Percentiles rank a stretch among this genome's conserved stretches.
Conservation (phyloP, 2,797 vertebrate genomes). For the Bovichtus diacanthus region DNA sequence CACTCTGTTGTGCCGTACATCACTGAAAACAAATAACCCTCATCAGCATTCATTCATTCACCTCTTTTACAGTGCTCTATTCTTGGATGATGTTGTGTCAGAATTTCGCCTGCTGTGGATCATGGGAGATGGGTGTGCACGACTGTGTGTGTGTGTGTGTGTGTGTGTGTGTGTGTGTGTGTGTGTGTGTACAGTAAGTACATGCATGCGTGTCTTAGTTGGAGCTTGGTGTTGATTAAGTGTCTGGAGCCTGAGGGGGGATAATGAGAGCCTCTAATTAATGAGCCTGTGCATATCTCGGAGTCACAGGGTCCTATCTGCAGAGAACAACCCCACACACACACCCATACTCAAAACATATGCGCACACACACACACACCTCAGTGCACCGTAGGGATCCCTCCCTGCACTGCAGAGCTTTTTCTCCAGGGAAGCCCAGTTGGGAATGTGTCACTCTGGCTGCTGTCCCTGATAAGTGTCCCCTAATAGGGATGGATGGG, state of each 20-base stretch:
- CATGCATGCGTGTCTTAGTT: constrained; percentile 69
- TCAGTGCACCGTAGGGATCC: constrained; percentile 59
- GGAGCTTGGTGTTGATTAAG: constrained; percentile 83
- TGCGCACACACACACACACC: constrained; percentile 50
- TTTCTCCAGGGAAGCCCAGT: constrained; percentile 75
- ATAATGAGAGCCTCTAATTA: constrained; percentile 87
- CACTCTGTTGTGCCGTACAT: constrained; percentile 74
- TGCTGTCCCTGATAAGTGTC: constrained; percentile 76
- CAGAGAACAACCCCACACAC: constrained; percentile 61
- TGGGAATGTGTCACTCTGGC: constrained; percentile 76
- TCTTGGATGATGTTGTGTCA: constrained; percentile 76
- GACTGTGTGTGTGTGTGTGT: constrained; percentile 4
- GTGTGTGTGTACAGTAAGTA: constrained; percentile 14
- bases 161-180: constrained; percentile 19
- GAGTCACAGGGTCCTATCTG: constrained; percentile 83
- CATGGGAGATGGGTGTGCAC: constrained; percentile 44
- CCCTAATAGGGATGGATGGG: constrained; percentile 83
- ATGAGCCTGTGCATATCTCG: constrained; percentile 84
- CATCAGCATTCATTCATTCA: constrained; percentile 79
- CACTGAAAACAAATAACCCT: constrained; percentile 80
- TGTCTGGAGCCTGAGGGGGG: constrained; percentile 82
- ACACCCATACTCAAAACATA: constrained; percentile 34
- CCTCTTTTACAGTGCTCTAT: constrained; percentile 61
- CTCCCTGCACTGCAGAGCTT: constrained; percentile 57
- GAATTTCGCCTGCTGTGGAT: constrained; percentile 53